A percentile compares a stretch with the other conserved stretches of the same genome.
These are phyloP conservation scores for Hirtodrosophila alboralis DNA, from an alignment of 2,888 invertebrate species.

Conservation along the genomic window DNA sequence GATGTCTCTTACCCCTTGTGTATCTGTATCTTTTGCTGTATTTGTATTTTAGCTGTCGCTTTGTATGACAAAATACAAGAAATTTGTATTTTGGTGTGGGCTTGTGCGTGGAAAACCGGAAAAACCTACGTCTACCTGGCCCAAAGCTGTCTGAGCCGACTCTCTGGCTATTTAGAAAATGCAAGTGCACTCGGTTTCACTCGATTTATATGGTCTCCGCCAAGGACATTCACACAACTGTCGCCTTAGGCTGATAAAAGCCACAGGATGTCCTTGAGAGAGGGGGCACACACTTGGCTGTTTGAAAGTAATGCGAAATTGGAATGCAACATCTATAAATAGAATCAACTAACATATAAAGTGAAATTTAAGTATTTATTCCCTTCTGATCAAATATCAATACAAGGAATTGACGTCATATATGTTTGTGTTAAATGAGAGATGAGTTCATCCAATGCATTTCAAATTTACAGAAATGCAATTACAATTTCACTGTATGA, in stretches of 20 bases:
- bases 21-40: conserved; percentile 6
- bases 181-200: conserved; percentile 56
- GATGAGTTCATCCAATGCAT: too few species aligned
- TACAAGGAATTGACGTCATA: too few species aligned
- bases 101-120: conserved; percentile 71
- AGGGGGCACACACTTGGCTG: conserved; percentile 36
- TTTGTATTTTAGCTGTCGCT: conserved; percentile 30
- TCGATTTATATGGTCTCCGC: conserved; percentile 35
- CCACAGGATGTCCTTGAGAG: conserved; percentile 61
- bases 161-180: conserved; percentile 56
- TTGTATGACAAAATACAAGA: conserved; percentile 43
- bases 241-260: conserved; percentile 52
- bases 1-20: conserved; percentile 9
- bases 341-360: too few species aligned
- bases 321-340: not conserved
- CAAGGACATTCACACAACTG: conserved; percentile 64
- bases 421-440: too few species aligned
- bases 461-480: too few species aligned
- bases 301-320: conserved; percentile 50
- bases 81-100: conserved; percentile 52
- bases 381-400: too few species aligned
- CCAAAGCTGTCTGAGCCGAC: conserved; percentile 10
- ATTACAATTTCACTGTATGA: too few species aligned
- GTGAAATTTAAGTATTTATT: too few species aligned
- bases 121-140: conserved; percentile 63